These are phyloP conservation scores for Microdon myrmicae DNA, from an alignment of 2,888 invertebrate genomes.

Conservation along the genomic window DNA sequence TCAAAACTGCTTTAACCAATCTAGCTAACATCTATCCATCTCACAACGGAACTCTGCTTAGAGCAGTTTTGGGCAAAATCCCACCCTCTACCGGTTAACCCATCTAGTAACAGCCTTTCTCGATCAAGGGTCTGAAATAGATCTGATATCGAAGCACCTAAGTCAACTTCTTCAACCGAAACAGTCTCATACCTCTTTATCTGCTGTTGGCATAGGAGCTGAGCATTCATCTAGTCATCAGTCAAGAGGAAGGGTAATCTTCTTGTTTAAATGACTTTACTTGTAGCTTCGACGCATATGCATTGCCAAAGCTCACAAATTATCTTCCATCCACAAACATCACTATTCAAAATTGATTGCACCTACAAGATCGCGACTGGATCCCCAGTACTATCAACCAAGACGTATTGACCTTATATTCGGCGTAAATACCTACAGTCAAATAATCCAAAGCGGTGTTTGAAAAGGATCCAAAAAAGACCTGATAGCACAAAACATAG, in stretches of 20 bases:
- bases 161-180: neutral
- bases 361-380: neutral
- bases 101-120: neutral
- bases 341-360: too few relatives aligned
- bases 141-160: neutral
- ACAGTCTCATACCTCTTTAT: conserved; percentile 4
- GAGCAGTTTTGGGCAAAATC: too few relatives aligned
- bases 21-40: too few relatives aligned
- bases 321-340: conserved; percentile 9
- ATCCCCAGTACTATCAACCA: conserved; percentile 15
- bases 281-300: conserved; percentile 8
- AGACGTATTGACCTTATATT: conserved; percentile 7
- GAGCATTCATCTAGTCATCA: neutral
- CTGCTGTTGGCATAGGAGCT: conserved; percentile 7
- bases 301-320: conserved; percentile 13
- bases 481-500: conserved; percentile 11
- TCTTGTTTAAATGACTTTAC: conserved; percentile 8
- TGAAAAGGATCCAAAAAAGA: conserved; percentile 2
- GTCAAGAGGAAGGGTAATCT: neutral
- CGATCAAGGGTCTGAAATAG: conserved; percentile 1
- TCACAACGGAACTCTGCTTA: neutral
- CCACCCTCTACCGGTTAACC: too few relatives aligned
- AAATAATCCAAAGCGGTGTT: conserved; percentile 2
- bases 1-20: neutral
- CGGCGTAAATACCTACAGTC: neutral